Evolutionary conservation across 2,113 vertebrate species (phyloP).

Genomic region (Dipodomys stephensi): DNA sequence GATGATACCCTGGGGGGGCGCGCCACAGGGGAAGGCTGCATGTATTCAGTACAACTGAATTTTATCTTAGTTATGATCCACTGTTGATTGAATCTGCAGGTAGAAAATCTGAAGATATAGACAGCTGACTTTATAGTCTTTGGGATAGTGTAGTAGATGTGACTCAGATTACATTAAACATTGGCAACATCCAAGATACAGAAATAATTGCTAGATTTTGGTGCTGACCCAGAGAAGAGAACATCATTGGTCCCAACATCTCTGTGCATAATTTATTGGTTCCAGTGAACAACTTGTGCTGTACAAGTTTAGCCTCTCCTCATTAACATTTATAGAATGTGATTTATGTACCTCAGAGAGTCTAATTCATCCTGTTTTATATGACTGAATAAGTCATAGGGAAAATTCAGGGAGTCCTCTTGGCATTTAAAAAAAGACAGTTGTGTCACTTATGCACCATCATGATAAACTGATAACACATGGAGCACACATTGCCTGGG

Average conservation of each 20-base stretch:
- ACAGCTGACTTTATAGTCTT: not conserved
- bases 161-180: not conserved
- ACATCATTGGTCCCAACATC: not conserved
- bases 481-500: rapidly evolving
- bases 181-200: not conserved
- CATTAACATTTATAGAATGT: constrained; percentile 12
- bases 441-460: not conserved
- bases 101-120: not conserved
- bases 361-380: not conserved
- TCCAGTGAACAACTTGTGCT: not conserved
- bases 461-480: not conserved
- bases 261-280: not conserved
- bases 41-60: not conserved
- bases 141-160: not conserved
- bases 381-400: not conserved
- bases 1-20: no score
- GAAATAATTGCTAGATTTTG: not conserved
- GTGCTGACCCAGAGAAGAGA: not conserved
- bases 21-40: not conserved
- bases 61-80: not conserved
- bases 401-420: not conserved
- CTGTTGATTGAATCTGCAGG: not conserved
- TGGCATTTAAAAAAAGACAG: not conserved
- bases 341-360: not conserved
- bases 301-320: not conserved